A percentile compares a stretch with the other conserved stretches of the same genome.
Evolutionary conservation across 2,888 invertebrate species (phyloP).

Genomic region (Toxonevra muliebris): DNA sequence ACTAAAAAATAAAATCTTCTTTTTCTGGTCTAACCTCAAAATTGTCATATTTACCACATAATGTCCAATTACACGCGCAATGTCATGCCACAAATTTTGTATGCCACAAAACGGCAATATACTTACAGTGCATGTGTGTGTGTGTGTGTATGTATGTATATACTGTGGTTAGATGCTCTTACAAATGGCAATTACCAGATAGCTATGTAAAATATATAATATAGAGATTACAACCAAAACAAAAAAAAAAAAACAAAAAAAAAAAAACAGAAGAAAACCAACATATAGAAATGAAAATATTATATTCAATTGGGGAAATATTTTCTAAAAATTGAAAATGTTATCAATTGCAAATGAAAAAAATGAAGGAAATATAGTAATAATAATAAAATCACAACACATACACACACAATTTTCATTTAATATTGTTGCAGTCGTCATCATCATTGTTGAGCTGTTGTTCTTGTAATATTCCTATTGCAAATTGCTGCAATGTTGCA

Average conservation of each 20-base stretch:
- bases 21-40: slow-evolving; percentile 44
- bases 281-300: slow-evolving; percentile 48
- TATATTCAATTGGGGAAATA: slow-evolving; percentile 58
- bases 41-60: slow-evolving; percentile 47
- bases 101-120: background rate
- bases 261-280: slow-evolving; percentile 3
- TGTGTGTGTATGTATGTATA: no score
- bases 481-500: background rate
- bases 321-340: background rate
- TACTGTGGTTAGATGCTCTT: background rate
- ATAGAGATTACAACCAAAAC: slow-evolving; percentile 10
- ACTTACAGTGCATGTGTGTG: background rate
- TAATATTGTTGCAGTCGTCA: background rate
- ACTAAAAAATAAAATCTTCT: no score
- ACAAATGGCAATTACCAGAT: background rate
- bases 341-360: background rate
- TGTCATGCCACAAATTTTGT: slow-evolving; percentile 36
- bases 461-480: background rate
- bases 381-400: no score
- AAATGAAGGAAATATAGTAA: background rate
- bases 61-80: slow-evolving; percentile 44
- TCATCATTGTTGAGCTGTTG: background rate
- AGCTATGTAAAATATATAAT: background rate
- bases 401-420: background rate
- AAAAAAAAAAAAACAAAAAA: slow-evolving; percentile 17